These are phyloP conservation scores for Drepana falcataria DNA, from an alignment of 2,888 invertebrate genomes.

Conservation along the genomic window DNA sequence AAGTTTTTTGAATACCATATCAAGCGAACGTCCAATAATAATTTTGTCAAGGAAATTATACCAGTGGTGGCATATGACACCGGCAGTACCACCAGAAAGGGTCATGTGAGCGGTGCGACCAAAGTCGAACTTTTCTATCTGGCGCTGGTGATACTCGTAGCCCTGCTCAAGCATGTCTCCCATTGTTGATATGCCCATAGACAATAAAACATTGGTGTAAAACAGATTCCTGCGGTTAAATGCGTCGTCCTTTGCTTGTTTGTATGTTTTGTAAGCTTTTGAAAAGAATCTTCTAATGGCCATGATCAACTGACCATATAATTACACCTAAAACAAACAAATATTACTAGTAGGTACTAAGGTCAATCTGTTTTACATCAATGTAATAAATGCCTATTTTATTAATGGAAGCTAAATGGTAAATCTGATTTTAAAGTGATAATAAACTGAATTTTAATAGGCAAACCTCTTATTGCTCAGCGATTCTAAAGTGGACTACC, in stretches of 20 bases:
- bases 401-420: too few species aligned
- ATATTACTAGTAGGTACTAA: conserved; percentile 8
- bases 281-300: conserved; percentile 45
- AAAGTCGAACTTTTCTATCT: conserved; percentile 77
- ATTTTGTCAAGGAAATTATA: conserved; percentile 86
- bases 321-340: conserved; percentile 47
- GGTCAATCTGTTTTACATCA: conserved; percentile 28
- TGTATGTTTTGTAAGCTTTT: conserved; percentile 39
- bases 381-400: conserved; percentile 8
- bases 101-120: conserved; percentile 86
- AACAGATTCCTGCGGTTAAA: conserved; percentile 84
- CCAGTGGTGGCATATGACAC: conserved; percentile 91
- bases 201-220: conserved; percentile 88
- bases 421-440: too few species aligned
- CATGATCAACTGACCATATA: conserved; percentile 25
- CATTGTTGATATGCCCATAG: conserved; percentile 84
- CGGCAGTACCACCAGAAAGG: conserved; percentile 86
- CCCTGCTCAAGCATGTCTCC: conserved; percentile 91
- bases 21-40: conserved; percentile 83
- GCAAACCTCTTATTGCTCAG: too few species aligned
- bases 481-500: too few species aligned
- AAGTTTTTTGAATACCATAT: conserved; percentile 86
- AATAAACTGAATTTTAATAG: too few species aligned
- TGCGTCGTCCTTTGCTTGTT: conserved; percentile 46
- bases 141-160: conserved; percentile 82